A percentile compares a stretch with the other conserved stretches of the same genome.
phyloP scores from a whole-genome alignment of 2,888 invertebrate genomes.

The Xylota segnis region DNA sequence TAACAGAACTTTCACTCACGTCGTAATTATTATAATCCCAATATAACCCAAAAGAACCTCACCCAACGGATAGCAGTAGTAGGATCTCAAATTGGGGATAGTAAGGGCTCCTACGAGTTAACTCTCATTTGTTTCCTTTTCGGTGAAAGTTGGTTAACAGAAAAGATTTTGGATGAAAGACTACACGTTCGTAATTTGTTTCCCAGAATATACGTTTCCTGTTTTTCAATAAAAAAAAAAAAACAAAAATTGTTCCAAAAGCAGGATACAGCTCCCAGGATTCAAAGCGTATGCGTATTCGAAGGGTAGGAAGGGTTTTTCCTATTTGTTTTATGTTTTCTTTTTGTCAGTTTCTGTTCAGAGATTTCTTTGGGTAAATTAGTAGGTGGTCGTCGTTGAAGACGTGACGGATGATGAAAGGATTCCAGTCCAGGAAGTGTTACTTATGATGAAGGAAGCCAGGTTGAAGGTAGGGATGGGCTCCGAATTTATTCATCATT shows the following conservation, averaged over 20 bases:
- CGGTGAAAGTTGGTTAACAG: slow-evolving; percentile 6
- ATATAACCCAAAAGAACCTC: neutral
- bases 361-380: neutral
- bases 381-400: neutral
- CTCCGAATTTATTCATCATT: no score
- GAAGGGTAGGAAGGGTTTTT: neutral
- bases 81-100: neutral
- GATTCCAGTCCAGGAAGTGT: neutral
- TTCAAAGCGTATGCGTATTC: neutral
- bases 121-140: neutral
- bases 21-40: slow-evolving; percentile 18
- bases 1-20: slow-evolving; percentile 23
- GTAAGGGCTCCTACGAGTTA: neutral
- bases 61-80: neutral
- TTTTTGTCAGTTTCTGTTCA: slow-evolving; percentile 6
- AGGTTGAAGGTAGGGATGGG: neutral
- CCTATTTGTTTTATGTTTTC: neutral
- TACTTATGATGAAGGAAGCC: neutral
- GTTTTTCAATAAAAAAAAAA: slow-evolving; percentile 20
- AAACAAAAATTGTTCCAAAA: no score
- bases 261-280: neutral
- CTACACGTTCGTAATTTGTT: slow-evolving; percentile 37
- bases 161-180: slow-evolving; percentile 22
- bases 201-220: slow-evolving; percentile 27
- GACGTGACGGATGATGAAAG: slow-evolving; percentile 1